Conservation (phyloP, 2,113 vertebrate species). For the Sinocyclocheilus maitianheensis region DNA sequence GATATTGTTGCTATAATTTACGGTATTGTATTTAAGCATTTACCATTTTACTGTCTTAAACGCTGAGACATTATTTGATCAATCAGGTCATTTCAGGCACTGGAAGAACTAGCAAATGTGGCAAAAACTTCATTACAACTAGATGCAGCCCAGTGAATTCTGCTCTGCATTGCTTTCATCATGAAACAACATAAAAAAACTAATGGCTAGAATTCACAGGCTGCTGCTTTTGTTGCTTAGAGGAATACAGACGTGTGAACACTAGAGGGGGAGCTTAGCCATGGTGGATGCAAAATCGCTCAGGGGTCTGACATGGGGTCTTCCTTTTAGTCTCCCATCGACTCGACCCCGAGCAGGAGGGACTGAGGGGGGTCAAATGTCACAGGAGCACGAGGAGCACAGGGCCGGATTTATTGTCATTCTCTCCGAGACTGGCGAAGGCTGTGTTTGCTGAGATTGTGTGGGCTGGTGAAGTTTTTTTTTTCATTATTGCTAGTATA, state of each 20-base stretch:
- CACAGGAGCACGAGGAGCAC: slow-evolving; percentile 80
- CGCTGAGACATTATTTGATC: neutral
- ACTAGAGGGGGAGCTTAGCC: slow-evolving; percentile 99
- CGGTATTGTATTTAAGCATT: too few species aligned
- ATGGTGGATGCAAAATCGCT: slow-evolving; percentile 73
- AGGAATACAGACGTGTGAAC: slow-evolving; percentile 81
- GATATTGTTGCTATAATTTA: too few species aligned
- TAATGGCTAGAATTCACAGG: slow-evolving; percentile 30
- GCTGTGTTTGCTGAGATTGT: slow-evolving; percentile 56
- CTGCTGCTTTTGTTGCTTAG: slow-evolving; percentile 42
- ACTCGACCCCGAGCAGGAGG: slow-evolving; percentile 74
- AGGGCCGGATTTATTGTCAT: slow-evolving; percentile 81
- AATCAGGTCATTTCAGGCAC: neutral
- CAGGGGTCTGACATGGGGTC: slow-evolving; percentile 55
- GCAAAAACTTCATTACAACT: slow-evolving; percentile 16
- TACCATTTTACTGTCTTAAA: neutral
- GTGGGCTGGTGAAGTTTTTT: slow-evolving; percentile 1
- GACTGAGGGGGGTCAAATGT: slow-evolving; percentile 83
- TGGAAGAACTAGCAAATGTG: slow-evolving; percentile 13
- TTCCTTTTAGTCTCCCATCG: slow-evolving; percentile 22
- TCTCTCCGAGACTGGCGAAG: slow-evolving; percentile 61
- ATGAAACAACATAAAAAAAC: neutral
- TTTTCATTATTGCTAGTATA: neutral
- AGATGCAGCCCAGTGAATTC: neutral
- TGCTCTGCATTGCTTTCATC: neutral